Evolutionary conservation across 2,113 vertebrate genomes (phyloP).

Genomic region (Willisornis vidua): DNA sequence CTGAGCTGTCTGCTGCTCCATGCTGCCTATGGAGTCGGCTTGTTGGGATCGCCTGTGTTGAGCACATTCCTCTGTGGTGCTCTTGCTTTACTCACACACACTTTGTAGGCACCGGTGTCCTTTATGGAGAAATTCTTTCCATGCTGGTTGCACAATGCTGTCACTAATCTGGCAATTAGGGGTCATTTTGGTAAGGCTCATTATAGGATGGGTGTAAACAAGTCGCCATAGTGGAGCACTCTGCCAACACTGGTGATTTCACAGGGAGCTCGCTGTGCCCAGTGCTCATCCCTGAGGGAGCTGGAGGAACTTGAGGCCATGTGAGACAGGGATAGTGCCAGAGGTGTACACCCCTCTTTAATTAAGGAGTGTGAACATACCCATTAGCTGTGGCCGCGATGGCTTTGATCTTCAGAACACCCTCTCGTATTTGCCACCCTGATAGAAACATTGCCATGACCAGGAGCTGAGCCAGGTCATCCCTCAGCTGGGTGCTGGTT

Average conservation of each 20-base stretch:
- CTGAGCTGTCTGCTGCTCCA: neutral
- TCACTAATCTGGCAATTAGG: neutral
- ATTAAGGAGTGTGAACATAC: neutral
- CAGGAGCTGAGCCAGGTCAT: fast-evolving
- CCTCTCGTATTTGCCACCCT: neutral
- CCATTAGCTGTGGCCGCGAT: neutral
- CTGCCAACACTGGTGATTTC: neutral
- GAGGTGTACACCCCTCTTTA: neutral
- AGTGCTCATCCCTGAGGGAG: neutral
- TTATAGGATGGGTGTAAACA: neutral
- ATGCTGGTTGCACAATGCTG: neutral
- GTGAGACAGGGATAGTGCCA: neutral
- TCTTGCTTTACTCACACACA: neutral
- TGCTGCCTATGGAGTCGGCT: neutral
- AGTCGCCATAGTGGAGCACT: neutral
- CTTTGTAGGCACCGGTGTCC: fast-evolving
- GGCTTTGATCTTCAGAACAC: neutral
- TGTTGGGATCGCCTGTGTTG: fast-evolving
- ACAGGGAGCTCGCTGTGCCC: neutral
- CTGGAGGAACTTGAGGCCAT: neutral
- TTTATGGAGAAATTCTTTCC: neutral
- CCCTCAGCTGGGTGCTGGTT: neutral
- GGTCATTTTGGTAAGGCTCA: neutral
- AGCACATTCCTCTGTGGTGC: neutral
- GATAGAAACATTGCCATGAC: neutral